Conservation (phyloP, 2,797 vertebrate species). For the Anisognathus igniventris region DNA sequence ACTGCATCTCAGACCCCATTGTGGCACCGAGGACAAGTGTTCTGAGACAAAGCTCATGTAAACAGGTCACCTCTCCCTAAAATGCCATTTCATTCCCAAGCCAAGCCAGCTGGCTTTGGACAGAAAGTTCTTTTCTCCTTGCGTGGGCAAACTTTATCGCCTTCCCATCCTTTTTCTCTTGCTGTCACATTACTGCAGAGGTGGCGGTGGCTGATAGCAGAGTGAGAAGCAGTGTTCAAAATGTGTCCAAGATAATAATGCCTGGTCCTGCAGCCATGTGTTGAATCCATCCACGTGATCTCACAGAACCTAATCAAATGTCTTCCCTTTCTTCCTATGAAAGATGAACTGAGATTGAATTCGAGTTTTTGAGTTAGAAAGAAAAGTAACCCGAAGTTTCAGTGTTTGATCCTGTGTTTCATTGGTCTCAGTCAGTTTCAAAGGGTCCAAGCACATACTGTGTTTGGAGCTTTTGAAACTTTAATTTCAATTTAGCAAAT, state of each 20-base stretch:
- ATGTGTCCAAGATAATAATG: constrained; percentile 72
- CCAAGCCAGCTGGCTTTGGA: constrained; percentile 90
- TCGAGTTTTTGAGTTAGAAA: neutral
- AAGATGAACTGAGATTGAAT: neutral
- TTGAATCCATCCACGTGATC: neutral
- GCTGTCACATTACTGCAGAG: constrained; percentile 80
- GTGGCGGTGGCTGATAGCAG: constrained; percentile 69
- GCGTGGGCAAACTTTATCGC: constrained; percentile 82
- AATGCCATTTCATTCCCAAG: constrained; percentile 71
- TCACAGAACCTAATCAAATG: neutral
- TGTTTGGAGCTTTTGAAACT: neutral
- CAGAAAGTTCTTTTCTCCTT: constrained; percentile 75
- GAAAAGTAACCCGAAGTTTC: neutral
- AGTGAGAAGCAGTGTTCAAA: constrained; percentile 81
- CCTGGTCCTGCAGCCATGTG: constrained; percentile 16
- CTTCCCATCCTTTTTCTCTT: constrained; percentile 73
- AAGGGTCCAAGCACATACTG: neutral
- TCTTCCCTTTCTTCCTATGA: neutral
- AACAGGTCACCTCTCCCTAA: constrained; percentile 32
- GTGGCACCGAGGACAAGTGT: constrained; percentile 1
- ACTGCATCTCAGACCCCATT: constrained; percentile 70
- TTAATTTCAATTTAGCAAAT: neutral
- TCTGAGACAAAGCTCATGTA: neutral
- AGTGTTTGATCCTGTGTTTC: neutral
- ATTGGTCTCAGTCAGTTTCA: neutral